Evolutionary conservation across 2,113 vertebrate species (phyloP).

Genomic region (Mesoclemmys tuberculata): DNA sequence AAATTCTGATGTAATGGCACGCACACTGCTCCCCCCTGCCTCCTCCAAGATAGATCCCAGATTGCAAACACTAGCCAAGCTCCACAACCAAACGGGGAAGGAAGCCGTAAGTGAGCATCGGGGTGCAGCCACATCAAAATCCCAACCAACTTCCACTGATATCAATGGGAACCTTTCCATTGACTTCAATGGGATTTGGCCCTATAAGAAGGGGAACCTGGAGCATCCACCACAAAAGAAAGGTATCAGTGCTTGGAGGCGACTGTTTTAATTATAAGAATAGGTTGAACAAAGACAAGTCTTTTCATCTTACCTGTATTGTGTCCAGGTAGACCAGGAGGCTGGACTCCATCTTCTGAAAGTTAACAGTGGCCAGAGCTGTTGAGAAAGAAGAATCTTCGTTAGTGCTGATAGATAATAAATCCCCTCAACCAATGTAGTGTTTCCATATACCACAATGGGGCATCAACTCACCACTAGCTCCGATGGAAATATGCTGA

Average conservation of each 20-base stretch:
- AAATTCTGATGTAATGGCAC: background rate
- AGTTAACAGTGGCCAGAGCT: constrained; percentile 89
- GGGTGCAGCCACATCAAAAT: background rate
- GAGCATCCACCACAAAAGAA: background rate
- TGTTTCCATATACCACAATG: background rate
- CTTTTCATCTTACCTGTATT: constrained; percentile 79
- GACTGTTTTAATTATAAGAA: background rate
- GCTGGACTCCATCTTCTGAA: constrained; percentile 85
- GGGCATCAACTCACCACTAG: background rate
- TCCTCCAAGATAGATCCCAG: background rate
- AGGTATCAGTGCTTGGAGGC: background rate
- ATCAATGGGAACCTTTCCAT: background rate
- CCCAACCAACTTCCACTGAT: background rate
- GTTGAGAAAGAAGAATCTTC: background rate
- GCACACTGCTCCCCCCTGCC: too few species aligned
- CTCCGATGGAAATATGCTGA: background rate
- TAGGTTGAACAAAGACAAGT: background rate
- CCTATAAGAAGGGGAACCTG: background rate
- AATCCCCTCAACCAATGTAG: background rate
- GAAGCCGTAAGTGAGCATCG: background rate
- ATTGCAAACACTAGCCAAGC: background rate
- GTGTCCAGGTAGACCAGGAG: constrained; percentile 79
- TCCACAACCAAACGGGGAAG: background rate
- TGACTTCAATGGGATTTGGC: background rate
- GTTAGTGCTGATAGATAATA: background rate